Evolutionary conservation across 2,888 invertebrate species (phyloP), one percentile per base, ranked within the genome.

Genomic region (Microchrysa polita): DNA sequence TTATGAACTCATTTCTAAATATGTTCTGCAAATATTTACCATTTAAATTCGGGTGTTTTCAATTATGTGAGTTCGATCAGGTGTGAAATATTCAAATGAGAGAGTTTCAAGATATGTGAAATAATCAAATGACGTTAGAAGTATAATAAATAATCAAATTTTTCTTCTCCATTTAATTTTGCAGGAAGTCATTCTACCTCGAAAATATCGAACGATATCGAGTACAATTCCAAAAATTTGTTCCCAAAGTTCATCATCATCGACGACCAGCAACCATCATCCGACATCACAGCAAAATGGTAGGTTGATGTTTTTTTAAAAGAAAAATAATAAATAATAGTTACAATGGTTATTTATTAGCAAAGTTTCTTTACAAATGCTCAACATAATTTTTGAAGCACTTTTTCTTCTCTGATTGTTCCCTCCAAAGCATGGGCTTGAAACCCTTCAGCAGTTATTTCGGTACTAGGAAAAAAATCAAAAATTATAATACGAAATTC

Each of bases 171-270:
- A 4, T 57, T 22, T 57, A 18, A 18, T 4, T 57, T 85, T 84
- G 52, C 80, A 94, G 94, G 93, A 93, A 88, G 90, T 93, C 78
- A 90, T 93, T 53, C 86, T 92, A 79, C 93, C 94, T 12, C 90
- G 94, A 77, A 89, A 92, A 79, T 92, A 91, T 86, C 89, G 96
- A 78, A 96, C 95, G 16, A 88, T 92, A 57, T 89, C 90, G 59
- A 91, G 82, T 77, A 83, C 83, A 12, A 82, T 84, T 72, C 82
- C 83, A 59, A 82, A 83, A 77, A 80, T 82, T 44, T 82, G 82
- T 73, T 82, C 81, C 71, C 81, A 44, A 1, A 52, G 53, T 34
- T 23, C 27, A 40, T 69, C 55, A 20, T 16, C 69, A 5, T 2
- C 27, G 27, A 34, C 27, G 40, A 55, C 69, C 9, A 69, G 57